Conservation (phyloP, 2,797 vertebrate genomes). For the Onychomys torridus region DNA sequence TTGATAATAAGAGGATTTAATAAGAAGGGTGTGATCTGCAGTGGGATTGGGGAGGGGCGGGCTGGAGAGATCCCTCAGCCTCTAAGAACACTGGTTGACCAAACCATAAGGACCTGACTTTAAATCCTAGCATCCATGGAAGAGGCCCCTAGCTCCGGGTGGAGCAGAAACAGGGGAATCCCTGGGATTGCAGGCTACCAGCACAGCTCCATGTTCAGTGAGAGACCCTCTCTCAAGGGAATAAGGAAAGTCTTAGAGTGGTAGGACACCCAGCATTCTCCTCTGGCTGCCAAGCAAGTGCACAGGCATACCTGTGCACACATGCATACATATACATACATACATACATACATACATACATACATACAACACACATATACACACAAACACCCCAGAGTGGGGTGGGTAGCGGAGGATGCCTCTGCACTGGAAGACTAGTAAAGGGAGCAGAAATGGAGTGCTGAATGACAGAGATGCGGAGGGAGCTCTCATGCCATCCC, state of each 20-base stretch:
- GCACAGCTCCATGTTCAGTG: not conserved
- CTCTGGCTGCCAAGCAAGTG: not conserved
- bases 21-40: not conserved
- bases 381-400: not conserved
- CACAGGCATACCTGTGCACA: not conserved
- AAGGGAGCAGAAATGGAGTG: not conserved
- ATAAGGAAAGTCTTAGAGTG: not conserved
- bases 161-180: not conserved
- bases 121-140: not conserved
- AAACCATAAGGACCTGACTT: not conserved
- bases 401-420: not conserved
- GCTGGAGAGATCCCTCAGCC: not conserved
- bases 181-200: not conserved
- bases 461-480: not conserved
- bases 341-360: not conserved
- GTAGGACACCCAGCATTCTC: not conserved
- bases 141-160: not conserved
- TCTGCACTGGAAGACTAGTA: not conserved
- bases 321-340: not conserved
- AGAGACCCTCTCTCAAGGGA: not conserved
- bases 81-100: not conserved
- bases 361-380: not conserved
- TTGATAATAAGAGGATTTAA: slow-evolving; percentile 21
- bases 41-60: not conserved
- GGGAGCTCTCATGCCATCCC: not conserved